A percentile compares a stretch with the other conserved stretches of the same genome.
Evolutionary conservation across 2,113 vertebrate genomes (phyloP).

Genomic region (Daboia siamensis): DNA sequence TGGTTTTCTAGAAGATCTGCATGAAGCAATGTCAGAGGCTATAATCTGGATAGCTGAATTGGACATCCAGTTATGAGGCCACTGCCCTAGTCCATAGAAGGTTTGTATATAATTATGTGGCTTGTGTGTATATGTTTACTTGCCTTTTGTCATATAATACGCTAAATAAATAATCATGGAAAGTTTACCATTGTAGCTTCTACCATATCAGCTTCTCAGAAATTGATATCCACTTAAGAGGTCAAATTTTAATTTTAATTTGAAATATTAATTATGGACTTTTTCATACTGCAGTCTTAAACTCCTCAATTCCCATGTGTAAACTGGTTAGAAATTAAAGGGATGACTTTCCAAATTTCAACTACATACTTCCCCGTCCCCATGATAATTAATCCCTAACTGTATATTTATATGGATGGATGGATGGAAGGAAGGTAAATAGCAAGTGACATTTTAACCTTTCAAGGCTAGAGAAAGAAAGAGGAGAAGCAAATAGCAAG

Average conservation of each 20-base stretch:
- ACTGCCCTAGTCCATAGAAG: not conserved
- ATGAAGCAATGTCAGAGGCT: not conserved
- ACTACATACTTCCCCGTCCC: not conserved
- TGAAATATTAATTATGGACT: not conserved
- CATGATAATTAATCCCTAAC: not conserved
- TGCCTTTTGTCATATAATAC: too few species aligned
- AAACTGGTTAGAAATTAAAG: not conserved
- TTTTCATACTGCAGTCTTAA: not conserved
- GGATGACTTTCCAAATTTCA: not conserved
- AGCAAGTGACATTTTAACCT: not conserved
- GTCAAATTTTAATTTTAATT: not conserved
- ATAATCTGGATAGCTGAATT: not conserved
- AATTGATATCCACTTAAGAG: not conserved
- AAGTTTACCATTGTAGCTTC: not conserved
- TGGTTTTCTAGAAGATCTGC: not conserved
- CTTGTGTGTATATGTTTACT: not conserved
- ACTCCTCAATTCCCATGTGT: not conserved
- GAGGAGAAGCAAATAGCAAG: not conserved
- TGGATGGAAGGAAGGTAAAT: not conserved
- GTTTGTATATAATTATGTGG: not conserved
- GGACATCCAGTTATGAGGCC: not conserved
- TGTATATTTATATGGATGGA: not conserved
- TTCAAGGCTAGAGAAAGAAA: not conserved
- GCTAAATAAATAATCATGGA: not conserved
- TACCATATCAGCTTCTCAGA: not conserved